Base-by-base conservation (phyloP, 2,888 invertebrate genomes). In the Leucania comma region DNA sequence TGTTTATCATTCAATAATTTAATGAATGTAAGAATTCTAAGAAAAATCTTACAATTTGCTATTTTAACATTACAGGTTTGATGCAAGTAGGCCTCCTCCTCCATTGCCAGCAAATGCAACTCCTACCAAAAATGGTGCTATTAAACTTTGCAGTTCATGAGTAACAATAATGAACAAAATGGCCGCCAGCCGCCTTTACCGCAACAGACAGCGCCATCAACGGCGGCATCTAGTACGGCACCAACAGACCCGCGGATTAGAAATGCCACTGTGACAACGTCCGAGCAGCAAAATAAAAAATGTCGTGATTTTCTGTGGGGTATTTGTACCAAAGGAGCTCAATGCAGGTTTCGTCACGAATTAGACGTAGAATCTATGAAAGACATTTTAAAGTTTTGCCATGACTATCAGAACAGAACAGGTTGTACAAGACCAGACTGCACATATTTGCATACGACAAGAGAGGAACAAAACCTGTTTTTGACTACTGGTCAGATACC, bases 221-320 rank as follows among this genome's bases (percentile, higher is more conserved):
- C 86, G 17, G 17, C 72, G 69, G 48, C 56, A 50, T 24, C 48
- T 50, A n/a, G n/a, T n/a, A n/a, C 38, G 77, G 24, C 69, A 22
- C 81, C 88, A 68, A 75, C 86, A 8, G 88, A 89, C 68, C 84
- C 88, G 29, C 81, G 89, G 46, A 64, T 79, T 50, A 83, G 80
- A 79, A 80, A 67, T 48, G 67, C 69, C 10, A 61, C 20, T 26
- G 72, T 68, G 32, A 32, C 82, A 62, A 59, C 84, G 24, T 65
- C 80, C 8, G 84, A 80, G 0, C 76, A 62, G 26, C 59, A 72
- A 35, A 60, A 9, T 32, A 68, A 88, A 62, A 88, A 91, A 63
- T 95, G 95, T 72, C 87, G 93, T 3, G 90, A 94, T 69, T 95
- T 87, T 73, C 87, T 94, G 4, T 94, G 95, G 94, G 95, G 94